These are phyloP conservation scores for Eufriesea mexicana DNA, from an alignment of 1,140 invertebrate genomes.

Conservation along the genomic window DNA sequence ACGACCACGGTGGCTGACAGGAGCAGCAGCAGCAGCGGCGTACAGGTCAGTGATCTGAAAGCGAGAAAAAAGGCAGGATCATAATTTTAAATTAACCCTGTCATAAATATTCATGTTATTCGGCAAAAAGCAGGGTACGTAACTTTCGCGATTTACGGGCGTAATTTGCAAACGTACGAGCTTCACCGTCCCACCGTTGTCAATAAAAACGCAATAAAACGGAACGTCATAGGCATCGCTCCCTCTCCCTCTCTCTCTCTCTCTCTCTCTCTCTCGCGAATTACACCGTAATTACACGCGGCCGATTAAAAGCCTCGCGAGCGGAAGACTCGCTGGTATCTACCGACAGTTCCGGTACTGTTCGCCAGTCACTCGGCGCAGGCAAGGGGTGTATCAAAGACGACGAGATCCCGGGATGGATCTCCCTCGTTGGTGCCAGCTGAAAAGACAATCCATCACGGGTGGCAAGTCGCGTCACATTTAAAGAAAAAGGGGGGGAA, in stretches of 20 bases:
- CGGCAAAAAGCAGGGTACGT: neutral
- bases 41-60: conserved; percentile 48
- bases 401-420: neutral
- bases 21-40: conserved; percentile 25
- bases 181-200: no score
- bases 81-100: neutral
- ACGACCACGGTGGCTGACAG: neutral
- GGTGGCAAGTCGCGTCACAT: neutral
- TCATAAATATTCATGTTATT: neutral
- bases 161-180: no score
- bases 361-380: neutral
- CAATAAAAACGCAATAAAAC: no score
- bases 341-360: neutral
- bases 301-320: conserved; percentile 13
- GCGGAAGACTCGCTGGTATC: neutral
- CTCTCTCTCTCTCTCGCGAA: neutral
- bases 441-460: conserved; percentile 54
- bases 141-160: no score
- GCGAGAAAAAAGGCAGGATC: neutral
- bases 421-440: neutral
- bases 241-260: no score
- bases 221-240: no score
- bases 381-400: neutral
- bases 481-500: neutral
- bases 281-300: neutral